A percentile compares a stretch with the other conserved stretches of the same genome.
phyloP scores from a whole-genome alignment of 2,113 vertebrate species.

The Petaurus breviceps region DNA sequence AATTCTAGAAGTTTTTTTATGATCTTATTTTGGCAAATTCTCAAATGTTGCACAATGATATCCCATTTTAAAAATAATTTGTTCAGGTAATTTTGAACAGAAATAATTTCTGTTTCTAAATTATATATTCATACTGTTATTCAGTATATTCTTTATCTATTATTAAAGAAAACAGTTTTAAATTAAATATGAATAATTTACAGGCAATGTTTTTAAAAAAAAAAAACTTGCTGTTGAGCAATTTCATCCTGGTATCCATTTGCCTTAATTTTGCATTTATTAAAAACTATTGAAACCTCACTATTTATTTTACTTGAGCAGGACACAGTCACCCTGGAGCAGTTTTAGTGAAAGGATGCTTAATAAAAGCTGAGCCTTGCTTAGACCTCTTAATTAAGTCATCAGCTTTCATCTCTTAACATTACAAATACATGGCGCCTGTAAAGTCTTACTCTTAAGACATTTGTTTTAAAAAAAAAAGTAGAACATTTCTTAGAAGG shows the following conservation, averaged over 20 bases:
- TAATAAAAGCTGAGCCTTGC: background rate
- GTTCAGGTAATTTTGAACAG: background rate
- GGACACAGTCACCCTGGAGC: background rate
- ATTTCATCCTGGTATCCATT: background rate
- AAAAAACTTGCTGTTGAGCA: background rate
- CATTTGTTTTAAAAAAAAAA: background rate
- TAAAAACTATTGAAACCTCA: background rate
- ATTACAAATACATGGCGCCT: background rate
- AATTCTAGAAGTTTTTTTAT: too few relatives aligned
- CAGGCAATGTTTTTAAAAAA: background rate
- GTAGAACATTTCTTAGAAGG: slow-evolving; percentile 25
- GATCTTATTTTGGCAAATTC: background rate
- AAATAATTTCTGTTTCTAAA: background rate
- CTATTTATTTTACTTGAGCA: background rate
- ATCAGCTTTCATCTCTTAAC: slow-evolving; percentile 23
- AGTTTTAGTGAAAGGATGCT: background rate
- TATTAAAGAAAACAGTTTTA: background rate
- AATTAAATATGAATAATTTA: background rate
- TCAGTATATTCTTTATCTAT: background rate
- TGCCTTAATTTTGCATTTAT: background rate
- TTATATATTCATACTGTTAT: background rate
- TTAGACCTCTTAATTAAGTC: slow-evolving; percentile 12
- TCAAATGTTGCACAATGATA: background rate
- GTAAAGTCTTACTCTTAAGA: slow-evolving; percentile 7
- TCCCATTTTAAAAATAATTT: background rate